Evolutionary conservation across 2,888 invertebrate genomes (phyloP).

Genomic region (Chirona hameri): DNA sequence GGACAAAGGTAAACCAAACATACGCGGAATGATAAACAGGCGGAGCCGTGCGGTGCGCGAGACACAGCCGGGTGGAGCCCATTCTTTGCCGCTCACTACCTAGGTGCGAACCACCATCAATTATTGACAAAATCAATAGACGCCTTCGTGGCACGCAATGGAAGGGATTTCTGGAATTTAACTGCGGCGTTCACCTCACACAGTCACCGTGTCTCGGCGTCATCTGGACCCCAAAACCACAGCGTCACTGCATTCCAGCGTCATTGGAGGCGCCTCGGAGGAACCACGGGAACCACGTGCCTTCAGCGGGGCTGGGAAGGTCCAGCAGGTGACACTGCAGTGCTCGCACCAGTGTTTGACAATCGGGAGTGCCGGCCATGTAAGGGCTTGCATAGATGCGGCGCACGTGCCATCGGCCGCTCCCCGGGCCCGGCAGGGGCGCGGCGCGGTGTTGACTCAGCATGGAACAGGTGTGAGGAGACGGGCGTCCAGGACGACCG

Average conservation of each 20-base stretch:
- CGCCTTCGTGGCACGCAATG: neutral
- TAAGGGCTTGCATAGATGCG: no score
- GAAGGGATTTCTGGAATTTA: neutral
- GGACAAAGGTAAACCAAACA: constrained; percentile 22
- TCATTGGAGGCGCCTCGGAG: no score
- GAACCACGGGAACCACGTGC: neutral
- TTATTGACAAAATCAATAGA: constrained; percentile 4
- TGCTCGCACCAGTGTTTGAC: neutral
- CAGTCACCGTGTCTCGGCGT: neutral
- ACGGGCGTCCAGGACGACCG: no score
- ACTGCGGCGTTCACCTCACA: neutral
- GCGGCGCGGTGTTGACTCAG: neutral
- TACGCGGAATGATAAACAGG: constrained; percentile 5
- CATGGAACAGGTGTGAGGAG: neutral
- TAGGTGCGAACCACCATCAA: constrained; percentile 5
- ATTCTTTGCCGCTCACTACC: neutral
- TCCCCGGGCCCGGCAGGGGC: neutral
- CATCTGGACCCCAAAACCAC: no score
- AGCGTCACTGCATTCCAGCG: no score
- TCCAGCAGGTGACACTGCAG: neutral
- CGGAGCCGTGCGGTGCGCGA: neutral
- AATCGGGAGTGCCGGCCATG: neutral
- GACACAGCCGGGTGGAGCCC: neutral
- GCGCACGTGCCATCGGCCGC: neutral
- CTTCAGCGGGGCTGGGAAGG: no score